Evolutionary conservation across 2,113 vertebrate species (phyloP), one percentile per base, ranked within the genome.

Genomic region (Chaetura pelagica): DNA sequence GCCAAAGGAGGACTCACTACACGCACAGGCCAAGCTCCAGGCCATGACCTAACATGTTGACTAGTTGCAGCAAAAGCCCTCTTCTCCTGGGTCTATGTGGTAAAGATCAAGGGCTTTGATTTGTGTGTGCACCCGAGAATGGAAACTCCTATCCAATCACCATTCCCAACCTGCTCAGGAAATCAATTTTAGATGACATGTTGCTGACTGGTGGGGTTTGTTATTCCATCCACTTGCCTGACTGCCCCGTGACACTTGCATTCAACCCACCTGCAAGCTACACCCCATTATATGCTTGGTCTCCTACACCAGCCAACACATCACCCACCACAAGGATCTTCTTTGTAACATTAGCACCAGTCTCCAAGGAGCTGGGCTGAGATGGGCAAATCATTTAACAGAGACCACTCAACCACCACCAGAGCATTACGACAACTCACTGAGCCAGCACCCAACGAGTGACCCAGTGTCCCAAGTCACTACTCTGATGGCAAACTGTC

Each of bases 341-440:
- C 32, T 5, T 2, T 51, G 23, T 21, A 58, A 21, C 35, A 19
- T 3, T 0, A 90, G 73, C 74, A 67, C 35, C 51, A 26, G 27
- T 3, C 52, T 52, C 48, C 57, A 34, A 32, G 91, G 11, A 73
- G 57, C 34, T 52, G 75, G 62, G 82, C 67, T 49, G 40, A 73
- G 62, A 76, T 19, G 55, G 64, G 23, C 84, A 81, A 38, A 29
- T 9, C 30, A 23, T 51, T 35, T 16, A 26, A 35, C 44, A 35
- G 35, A 42, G 46, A 40, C 74, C 73, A 71, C 2, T 9, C 10
- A 71, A 58, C 51, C 69, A 64, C 26, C 74, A 68, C 38, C 4
- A 94, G 77, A 86, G 90, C 95, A 94, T 49, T 79, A 9, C 4
- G 3, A 89, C 87, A 94, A 9, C 55, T 44, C 15, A 19, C 20